phyloP scores from a whole-genome alignment of 2,888 invertebrate genomes.

The Drymonia ruficornis region DNA sequence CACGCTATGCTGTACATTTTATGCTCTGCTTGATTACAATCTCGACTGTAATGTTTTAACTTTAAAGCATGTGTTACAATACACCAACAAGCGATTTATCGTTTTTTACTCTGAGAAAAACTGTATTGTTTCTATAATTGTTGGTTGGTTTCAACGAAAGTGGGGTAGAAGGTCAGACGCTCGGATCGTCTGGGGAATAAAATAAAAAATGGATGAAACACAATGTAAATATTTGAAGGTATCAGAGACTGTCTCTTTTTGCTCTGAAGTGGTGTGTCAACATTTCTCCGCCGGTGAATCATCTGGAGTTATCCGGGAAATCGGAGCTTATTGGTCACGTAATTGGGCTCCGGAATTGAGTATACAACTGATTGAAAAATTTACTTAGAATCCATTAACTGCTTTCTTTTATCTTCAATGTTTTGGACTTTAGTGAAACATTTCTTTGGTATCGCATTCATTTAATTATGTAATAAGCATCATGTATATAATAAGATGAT shows the following conservation, averaged over 20 bases:
- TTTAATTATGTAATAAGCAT: no score
- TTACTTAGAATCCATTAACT: conserved; percentile 19
- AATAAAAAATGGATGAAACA: conserved; percentile 42
- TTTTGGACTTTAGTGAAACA: not conserved
- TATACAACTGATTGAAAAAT: conserved; percentile 27
- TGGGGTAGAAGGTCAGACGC: conserved; percentile 60
- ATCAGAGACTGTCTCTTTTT: conserved; percentile 36
- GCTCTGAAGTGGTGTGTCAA: conserved; percentile 43
- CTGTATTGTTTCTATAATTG: conserved; percentile 55
- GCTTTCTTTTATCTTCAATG: not conserved
- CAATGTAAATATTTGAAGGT: conserved; percentile 43
- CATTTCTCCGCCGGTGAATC: conserved; percentile 27
- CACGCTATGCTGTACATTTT: conserved; percentile 40
- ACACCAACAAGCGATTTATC: conserved; percentile 10
- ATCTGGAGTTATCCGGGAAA: conserved; percentile 22
- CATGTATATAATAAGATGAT: not conserved
- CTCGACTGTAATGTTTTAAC: conserved; percentile 31
- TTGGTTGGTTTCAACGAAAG: conserved; percentile 51
- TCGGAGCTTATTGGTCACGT: conserved; percentile 35
- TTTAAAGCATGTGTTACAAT: conserved; percentile 34
- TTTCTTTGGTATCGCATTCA: no score
- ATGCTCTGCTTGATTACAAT: conserved; percentile 15
- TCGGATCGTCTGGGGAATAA: conserved; percentile 38
- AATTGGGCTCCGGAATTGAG: conserved; percentile 37
- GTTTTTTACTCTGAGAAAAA: conserved; percentile 34